Evolutionary conservation across 2,888 invertebrate genomes (phyloP).

Genomic region (Sycophila texana): DNA sequence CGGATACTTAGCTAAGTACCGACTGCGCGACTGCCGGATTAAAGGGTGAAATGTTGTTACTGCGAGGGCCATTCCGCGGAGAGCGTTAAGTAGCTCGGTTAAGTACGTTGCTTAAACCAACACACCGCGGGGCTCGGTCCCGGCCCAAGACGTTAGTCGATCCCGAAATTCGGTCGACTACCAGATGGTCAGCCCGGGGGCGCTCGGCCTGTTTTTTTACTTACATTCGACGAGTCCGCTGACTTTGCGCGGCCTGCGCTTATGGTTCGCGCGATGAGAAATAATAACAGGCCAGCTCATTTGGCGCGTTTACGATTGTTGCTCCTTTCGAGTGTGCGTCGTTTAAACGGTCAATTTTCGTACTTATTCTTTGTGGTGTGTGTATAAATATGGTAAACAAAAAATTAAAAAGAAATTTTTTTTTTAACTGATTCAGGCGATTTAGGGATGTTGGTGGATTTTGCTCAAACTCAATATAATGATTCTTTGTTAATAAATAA

Average conservation of each 20-base stretch:
- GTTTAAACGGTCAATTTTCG: not conserved
- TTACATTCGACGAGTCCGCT: not conserved
- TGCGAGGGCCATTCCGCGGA: conserved; percentile 70
- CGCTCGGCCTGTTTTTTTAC: not conserved
- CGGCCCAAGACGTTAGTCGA: not conserved
- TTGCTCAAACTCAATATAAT: too few relatives aligned
- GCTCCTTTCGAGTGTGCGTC: not conserved
- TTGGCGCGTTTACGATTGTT: not conserved
- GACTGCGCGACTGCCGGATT: conserved; percentile 67
- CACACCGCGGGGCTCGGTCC: conserved; percentile 60
- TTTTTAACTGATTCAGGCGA: too few relatives aligned
- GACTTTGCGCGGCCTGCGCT: too few relatives aligned
- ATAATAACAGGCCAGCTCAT: not conserved
- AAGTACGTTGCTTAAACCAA: conserved; percentile 76
- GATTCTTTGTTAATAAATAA: too few relatives aligned
- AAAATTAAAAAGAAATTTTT: too few relatives aligned
- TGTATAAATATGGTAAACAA: too few relatives aligned
- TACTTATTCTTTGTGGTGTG: too few relatives aligned
- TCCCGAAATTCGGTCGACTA: not conserved
- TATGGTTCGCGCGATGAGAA: too few relatives aligned
- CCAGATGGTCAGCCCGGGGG: conserved; percentile 45
- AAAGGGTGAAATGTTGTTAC: conserved; percentile 75
- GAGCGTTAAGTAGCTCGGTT: conserved; percentile 74
- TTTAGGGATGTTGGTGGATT: too few relatives aligned
- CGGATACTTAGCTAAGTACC: conserved; percentile 72